Evolutionary conservation across 2,797 vertebrate species (phyloP), one percentile per base, ranked within the genome.

Genomic region (Botia kubotai): DNA sequence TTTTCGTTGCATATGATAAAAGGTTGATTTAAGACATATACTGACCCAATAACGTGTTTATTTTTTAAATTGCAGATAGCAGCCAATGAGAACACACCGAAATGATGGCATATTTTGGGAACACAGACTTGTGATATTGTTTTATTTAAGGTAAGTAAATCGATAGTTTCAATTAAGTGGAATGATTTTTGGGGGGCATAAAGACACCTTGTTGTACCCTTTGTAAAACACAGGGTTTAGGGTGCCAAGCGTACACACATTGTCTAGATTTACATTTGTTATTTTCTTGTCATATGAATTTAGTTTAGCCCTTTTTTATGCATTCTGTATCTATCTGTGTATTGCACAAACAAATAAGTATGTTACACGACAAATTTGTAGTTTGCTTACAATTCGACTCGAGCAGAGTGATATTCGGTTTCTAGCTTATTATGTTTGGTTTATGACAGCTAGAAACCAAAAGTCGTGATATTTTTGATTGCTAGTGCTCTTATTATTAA

Each of bases 101-200:
- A 57, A 68, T 57, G 0, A 52, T 23, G 7, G 13, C 2, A 12
- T 46, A 29, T 76, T 67, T 43, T 11, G 3, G 46, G 10, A 46
- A 2, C 43, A 46, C 10, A 46, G 17, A 60, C 17, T 19, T 68
- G 33, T 77, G 66, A 33, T 67, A 26, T 8, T 0, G 4, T 33
- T 36, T 26, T 10, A n/a, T 67, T 55, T 63, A 58, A 48, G 19
- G 14, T 68, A 19, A 77, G 43, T 53, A 46, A n/a, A 58, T 57
- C 52, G 16, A 8, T 48, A 57, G 63, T 33, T 69, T 46, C 3
- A 13, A 7, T 58, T 46, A 68, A 68, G 52, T 46, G 16, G 17
- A 67, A 57, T 23, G 52, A 77, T 69, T 60, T 60, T 16, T 8
- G 19, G 19, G 21, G 11, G 26, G 23, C 23, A 46, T 46, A 10